Conservation (phyloP, 2,888 invertebrate genomes). For the Noctua comes region DNA sequence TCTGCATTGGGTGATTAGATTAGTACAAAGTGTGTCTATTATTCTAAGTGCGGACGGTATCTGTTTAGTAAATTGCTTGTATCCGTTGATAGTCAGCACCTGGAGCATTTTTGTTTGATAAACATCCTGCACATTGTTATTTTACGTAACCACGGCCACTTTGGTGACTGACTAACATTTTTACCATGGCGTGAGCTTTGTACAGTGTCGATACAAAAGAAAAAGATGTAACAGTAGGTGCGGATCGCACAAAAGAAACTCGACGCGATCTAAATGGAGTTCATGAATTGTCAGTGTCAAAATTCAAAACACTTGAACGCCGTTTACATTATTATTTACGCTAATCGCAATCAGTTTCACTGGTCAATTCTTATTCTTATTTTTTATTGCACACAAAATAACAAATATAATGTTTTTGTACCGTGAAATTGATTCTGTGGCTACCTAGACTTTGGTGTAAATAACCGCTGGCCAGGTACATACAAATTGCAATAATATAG, state of each 20-base stretch:
- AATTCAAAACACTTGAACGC: background rate
- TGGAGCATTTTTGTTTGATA: background rate
- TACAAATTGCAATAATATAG: too few species aligned
- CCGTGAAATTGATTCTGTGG: conserved; percentile 84
- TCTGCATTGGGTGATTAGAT: conserved; percentile 61
- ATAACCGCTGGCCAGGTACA: conserved; percentile 14
- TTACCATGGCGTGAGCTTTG: background rate
- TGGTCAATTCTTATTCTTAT: too few species aligned
- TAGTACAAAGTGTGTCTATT: conserved; percentile 61
- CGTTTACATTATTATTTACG: background rate
- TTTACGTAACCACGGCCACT: background rate
- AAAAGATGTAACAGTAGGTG: background rate
- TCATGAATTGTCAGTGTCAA: background rate
- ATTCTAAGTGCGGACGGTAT: conserved; percentile 44
- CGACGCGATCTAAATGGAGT: background rate
- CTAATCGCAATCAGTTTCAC: background rate
- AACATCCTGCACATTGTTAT: background rate
- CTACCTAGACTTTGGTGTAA: conserved; percentile 69
- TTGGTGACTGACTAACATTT: background rate
- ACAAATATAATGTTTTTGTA: conserved; percentile 68
- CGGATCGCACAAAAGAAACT: background rate
- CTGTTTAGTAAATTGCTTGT: conserved; percentile 24
- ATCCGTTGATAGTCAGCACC: background rate
- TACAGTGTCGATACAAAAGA: background rate
- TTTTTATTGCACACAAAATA: too few species aligned